phyloP scores from a whole-genome alignment of 2,113 vertebrate genomes.

The Apteryx mantelli region DNA sequence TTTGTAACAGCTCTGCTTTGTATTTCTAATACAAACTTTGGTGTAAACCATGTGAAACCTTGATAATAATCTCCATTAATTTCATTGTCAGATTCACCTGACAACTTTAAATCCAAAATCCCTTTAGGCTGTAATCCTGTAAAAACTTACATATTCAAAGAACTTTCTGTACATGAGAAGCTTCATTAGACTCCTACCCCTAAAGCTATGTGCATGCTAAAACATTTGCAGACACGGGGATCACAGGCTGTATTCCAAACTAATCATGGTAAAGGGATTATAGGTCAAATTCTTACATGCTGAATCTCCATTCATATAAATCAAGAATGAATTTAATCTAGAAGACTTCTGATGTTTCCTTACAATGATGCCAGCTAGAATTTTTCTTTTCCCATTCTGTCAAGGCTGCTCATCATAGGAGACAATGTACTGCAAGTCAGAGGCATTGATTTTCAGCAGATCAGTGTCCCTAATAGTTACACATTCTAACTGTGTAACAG shows the following conservation, averaged over 20 bases:
- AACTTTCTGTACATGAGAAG: neutral
- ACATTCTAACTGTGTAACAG: constrained; percentile 7
- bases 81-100: neutral
- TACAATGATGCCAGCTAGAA: constrained; percentile 26
- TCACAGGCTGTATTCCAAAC: constrained; percentile 10
- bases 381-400: neutral
- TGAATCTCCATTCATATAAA: neutral
- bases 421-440: constrained; percentile 31
- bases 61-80: neutral
- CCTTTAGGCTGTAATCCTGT: neutral
- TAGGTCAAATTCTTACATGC: neutral
- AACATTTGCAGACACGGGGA: neutral
- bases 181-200: neutral
- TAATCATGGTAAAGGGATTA: neutral
- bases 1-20: neutral
- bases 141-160: neutral
- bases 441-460: constrained; percentile 48
- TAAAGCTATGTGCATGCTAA: neutral
- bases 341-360: neutral
- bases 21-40: neutral
- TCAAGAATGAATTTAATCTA: neutral
- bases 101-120: neutral
- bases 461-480: neutral
- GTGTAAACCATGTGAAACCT: neutral
- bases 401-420: neutral